phyloP scores from a whole-genome alignment of 2,797 vertebrate genomes.

The Scleropages formosus region DNA sequence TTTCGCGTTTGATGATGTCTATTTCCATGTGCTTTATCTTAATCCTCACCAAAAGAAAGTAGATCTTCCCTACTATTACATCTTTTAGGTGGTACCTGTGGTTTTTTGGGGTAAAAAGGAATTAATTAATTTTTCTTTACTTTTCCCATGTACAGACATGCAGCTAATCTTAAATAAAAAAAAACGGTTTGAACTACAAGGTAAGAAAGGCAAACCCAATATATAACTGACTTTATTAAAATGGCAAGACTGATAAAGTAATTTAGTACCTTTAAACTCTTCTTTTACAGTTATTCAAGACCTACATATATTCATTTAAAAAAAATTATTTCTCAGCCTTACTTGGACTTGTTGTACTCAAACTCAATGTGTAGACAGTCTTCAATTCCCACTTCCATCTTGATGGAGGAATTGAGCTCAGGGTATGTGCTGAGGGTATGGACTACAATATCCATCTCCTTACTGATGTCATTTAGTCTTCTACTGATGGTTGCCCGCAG shows the following conservation, averaged over 20 bases:
- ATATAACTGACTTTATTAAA: not conserved
- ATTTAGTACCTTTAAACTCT: not conserved
- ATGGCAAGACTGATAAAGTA: not conserved
- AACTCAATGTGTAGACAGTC: conserved; percentile 99
- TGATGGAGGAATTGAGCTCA: conserved; percentile 96
- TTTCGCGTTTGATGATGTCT: conserved; percentile 97
- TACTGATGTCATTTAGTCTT: conserved; percentile 89
- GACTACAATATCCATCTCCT: conserved; percentile 97
- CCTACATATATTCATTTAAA: too few relatives aligned
- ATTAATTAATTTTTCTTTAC: not conserved
- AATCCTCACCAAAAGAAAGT: conserved; percentile 96
- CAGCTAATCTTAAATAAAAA: too few relatives aligned
- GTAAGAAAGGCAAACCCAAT: not conserved
- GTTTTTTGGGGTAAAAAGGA: conserved; percentile 12
- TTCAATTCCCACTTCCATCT: conserved; percentile 98
- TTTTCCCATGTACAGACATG: not conserved
- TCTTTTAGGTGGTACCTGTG: conserved; percentile 95
- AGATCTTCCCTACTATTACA: conserved; percentile 98
- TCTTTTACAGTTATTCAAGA: not conserved
- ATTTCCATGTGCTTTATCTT: conserved; percentile 99
- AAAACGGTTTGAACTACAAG: not conserved
- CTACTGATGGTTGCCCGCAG: conserved; percentile 94
- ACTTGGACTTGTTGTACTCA: conserved; percentile 99
- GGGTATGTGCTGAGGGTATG: conserved; percentile 95
- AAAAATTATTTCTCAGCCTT: too few relatives aligned